phyloP scores from a whole-genome alignment of 2,888 invertebrate species.

The Cephus sareptanus region DNA sequence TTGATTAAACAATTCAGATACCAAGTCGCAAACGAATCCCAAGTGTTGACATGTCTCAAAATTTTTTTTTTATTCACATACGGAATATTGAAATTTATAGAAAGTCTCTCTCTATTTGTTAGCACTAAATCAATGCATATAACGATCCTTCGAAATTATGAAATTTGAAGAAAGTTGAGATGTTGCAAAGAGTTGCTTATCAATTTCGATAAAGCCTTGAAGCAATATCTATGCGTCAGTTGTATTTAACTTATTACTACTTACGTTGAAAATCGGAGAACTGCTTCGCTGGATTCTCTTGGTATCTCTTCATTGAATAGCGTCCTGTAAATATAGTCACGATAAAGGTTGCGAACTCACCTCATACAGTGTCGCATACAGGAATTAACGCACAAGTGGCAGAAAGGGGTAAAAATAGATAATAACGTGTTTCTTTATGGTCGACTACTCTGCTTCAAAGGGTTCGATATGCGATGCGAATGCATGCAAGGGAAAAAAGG shows the following conservation, averaged over 20 bases:
- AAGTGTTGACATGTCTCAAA: not conserved
- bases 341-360: not conserved
- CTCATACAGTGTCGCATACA: not conserved
- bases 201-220: not conserved
- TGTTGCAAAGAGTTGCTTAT: not conserved
- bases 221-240: not conserved
- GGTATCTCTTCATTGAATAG: not conserved
- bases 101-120: not conserved
- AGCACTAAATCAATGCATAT: not conserved
- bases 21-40: not conserved
- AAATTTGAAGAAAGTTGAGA: not conserved
- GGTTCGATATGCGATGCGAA: not conserved
- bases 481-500: not conserved
- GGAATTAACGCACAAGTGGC: conserved; percentile 48
- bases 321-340: not conserved
- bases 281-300: not conserved
- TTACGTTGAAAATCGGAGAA: not conserved
- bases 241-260: not conserved
- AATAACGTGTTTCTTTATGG: conserved; percentile 37
- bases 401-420: conserved; percentile 54
- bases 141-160: no score
- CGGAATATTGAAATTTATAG: not conserved
- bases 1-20: conserved; percentile 10
- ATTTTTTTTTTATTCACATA: not conserved
- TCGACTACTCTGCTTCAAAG: not conserved